These are phyloP conservation scores for Shinisaurus crocodilurus DNA, from an alignment of 2,113 vertebrate genomes.

Conservation along the genomic window DNA sequence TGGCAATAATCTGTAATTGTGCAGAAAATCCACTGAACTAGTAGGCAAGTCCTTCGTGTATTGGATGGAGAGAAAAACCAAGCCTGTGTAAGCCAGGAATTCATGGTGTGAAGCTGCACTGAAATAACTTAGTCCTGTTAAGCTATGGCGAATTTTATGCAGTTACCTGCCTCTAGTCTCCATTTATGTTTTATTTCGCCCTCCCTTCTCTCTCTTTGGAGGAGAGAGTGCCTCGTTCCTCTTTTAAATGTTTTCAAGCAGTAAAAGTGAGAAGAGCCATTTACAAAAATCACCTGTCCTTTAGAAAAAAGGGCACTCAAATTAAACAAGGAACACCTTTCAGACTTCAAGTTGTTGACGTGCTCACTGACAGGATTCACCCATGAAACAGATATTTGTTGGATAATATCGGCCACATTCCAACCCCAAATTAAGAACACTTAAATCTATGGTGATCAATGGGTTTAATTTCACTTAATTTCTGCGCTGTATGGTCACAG, in stretches of 20 bases:
- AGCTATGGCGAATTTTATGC: constrained; percentile 33
- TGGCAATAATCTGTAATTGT: constrained; percentile 87
- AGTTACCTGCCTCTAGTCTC: background rate
- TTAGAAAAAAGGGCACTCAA: background rate
- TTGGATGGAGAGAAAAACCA: constrained; percentile 77
- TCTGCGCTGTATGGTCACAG: background rate
- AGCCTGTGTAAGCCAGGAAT: constrained; percentile 66
- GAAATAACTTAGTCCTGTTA: constrained; percentile 55
- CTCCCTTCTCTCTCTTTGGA: background rate
- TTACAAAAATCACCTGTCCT: background rate
- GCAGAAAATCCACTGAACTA: constrained; percentile 84
- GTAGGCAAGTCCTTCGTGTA: constrained; percentile 79
- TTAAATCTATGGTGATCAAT: background rate
- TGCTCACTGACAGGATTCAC: background rate
- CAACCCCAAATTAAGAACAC: background rate
- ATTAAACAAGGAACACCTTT: background rate
- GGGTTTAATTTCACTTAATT: background rate
- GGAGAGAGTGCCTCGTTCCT: background rate
- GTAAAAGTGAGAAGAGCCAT: constrained; percentile 35
- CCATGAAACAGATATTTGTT: background rate
- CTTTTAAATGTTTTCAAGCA: constrained; percentile 1
- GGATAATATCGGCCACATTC: background rate
- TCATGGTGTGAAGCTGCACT: constrained; percentile 63
- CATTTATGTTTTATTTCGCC: background rate
- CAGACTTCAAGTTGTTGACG: background rate